Base-by-base conservation (phyloP, 2,113 vertebrate genomes). In the Sialia sialis region DNA sequence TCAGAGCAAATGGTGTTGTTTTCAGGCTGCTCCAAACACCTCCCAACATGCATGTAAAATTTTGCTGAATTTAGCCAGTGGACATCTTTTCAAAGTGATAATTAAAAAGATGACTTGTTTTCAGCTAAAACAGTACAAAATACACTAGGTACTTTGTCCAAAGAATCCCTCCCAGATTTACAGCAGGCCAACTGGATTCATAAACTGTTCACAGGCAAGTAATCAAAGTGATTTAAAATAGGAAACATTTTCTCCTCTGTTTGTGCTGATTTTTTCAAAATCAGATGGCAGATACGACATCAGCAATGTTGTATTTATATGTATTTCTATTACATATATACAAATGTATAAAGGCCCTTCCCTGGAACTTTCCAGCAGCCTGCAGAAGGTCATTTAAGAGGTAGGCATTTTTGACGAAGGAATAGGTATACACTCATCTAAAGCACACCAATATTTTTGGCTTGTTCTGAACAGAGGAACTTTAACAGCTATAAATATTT, bases 191-290 rank as follows among this genome's bases (percentile, higher is more conserved):
- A 93, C 55, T 93, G 79, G 85, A 93, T 77, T 88, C 7, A 94
- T 86, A 70, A 88, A 63, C 43, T 74, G 23, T 51, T 88, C 88
- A 90, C 51, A 90, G 80, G 84, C 25, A 1, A 72, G 62, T 64
- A 93, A 87, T 79, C 4, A 14, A 51, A 84, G 60, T 75, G 62
- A 75, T 91, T 81, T 91, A 89, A 94, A 95, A 89, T 44, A 95
- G 60, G 56, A 92, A 95, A 94, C 4, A 54, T 86, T 89, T 77
- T 81, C 32, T 81, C 16, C 23, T 72, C 34, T 52, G 13, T 60
- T 86, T 2, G 2, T 66, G 32, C 20, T 77, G 64, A 2, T 55
- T 62, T 91, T 82, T 93, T 55, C 16, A n/a, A 86, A 84, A 54
- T 85, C 76, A 84, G 72, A 90, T 70, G 83, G 59, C 90, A 95